Evolutionary conservation across 30 jellyfish, hydroid and myxozoan genomes (phyloP).

Genomic region (Cassiopea xamachana): DNA sequence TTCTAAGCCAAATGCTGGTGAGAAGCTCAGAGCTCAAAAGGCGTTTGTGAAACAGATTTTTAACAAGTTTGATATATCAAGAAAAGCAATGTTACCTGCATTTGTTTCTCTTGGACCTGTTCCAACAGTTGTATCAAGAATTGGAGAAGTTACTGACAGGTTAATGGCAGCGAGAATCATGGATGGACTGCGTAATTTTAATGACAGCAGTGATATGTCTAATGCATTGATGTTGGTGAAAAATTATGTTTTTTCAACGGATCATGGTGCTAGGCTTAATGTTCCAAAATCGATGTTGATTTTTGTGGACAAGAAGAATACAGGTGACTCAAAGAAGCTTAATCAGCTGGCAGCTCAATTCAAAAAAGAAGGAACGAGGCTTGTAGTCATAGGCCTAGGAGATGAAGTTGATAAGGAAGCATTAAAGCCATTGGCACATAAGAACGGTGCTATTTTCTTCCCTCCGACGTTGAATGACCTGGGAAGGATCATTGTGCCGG

Average conservation of each 20-base stretch:
- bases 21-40: conserved; percentile 57
- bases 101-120: conserved; percentile 65
- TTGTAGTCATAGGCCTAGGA: conserved; percentile 82
- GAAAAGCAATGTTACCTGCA: conserved; percentile 36
- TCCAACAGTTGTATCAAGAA: conserved; percentile 34
- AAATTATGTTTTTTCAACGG: conserved; percentile 59
- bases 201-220: conserved; percentile 58
- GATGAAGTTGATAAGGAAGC: conserved; percentile 48
- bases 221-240: conserved; percentile 78
- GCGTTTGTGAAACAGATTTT: conserved; percentile 29
- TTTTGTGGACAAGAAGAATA: conserved; percentile 74
- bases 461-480: conserved; percentile 81
- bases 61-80: conserved; percentile 38
- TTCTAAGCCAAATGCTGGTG: conserved; percentile 39
- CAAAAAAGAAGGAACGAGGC: conserved; percentile 74
- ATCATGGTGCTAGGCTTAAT: conserved; percentile 80
- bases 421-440: conserved; percentile 40
- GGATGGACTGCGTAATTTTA: conserved; percentile 11
- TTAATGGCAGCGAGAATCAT: conserved; percentile 7
- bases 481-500: conserved; percentile 63
- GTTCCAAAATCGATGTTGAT: conserved; percentile 79
- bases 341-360: conserved; percentile 72
- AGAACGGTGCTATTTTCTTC: conserved; percentile 81
- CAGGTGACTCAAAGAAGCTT: conserved; percentile 46
- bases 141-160: conserved; percentile 44